A percentile compares a stretch with the other conserved stretches of the same genome.
These are phyloP conservation scores for Pitta sordida DNA, from an alignment of 2,113 vertebrate species.

Conservation along the genomic window DNA sequence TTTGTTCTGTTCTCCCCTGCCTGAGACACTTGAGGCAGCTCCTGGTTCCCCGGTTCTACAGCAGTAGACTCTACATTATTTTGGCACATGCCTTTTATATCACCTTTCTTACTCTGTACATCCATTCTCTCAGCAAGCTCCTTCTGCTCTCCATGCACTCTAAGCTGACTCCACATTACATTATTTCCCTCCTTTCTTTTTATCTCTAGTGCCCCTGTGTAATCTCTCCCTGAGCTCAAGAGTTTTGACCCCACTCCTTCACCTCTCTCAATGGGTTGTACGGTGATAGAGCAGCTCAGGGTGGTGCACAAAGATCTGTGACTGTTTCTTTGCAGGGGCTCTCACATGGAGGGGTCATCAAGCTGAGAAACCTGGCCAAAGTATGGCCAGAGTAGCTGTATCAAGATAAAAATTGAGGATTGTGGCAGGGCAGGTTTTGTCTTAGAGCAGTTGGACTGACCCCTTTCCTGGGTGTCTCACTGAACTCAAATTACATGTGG, in stretches of 20 bases:
- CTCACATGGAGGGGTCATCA: neutral
- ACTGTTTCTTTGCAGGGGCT: neutral
- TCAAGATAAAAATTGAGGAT: neutral
- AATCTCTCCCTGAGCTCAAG: constrained; percentile 17
- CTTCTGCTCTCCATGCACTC: neutral
- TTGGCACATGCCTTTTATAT: neutral
- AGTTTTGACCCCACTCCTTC: constrained; percentile 21
- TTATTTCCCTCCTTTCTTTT: constrained; percentile 3
- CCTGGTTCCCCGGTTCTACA: neutral
- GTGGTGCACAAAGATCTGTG: neutral
- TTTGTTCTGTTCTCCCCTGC: neutral
- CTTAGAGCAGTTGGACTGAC: neutral
- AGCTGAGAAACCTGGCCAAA: neutral
- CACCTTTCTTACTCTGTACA: neutral
- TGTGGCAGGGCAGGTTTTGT: neutral
- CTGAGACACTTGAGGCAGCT: neutral
- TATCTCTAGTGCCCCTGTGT: constrained; percentile 9
- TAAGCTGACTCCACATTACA: neutral
- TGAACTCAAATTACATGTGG: fast-evolving
- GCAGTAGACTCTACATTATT: neutral
- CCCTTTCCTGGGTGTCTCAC: neutral
- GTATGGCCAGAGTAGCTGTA: neutral
- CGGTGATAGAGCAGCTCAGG: neutral
- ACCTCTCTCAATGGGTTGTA: neutral
- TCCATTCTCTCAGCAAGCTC: neutral